Base-by-base conservation (phyloP, 2,797 vertebrate genomes). In the Microctenopoma lineatum region DNA sequence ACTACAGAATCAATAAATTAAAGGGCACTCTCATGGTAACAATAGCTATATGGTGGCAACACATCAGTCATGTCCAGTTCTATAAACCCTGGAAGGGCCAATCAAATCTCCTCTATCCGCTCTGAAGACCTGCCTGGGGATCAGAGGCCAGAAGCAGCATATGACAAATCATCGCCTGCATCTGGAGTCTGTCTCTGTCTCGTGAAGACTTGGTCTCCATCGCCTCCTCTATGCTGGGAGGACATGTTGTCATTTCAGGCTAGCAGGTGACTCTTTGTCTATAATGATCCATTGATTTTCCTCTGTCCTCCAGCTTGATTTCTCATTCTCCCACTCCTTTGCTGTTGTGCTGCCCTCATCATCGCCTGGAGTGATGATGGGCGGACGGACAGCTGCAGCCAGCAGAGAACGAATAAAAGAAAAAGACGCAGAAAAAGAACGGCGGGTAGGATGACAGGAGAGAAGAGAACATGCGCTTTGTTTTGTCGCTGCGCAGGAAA, bases 241-340 rank as follows among this genome's bases (percentile, higher is more conserved):
- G 87, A 87, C 87, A 87, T 41, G 58, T 79, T 88, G 82, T 90
- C 85, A 88, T 90, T 83, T 88, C 42, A 44, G 77, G 76, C 85
- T 70, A 79, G 85, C 88, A 91, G 91, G 89, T 91, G 91, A 84
- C 70, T 79, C 63, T 88, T 91, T 90, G 87, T 92, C 80, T 85
- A 29, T 82, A 78, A 86, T 83, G 77, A 86, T 90, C 77, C 86
- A 92, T 90, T 90, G 90, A 91, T 92, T 90, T 84, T 73, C 60
- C 57, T 64, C 68, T 66, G 62, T 83, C 67, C 70, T 73, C 67
- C 39, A 57, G 70, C 74, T 78, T 70, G 73, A 81, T 82, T n/a
- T n/a, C n/a, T 76, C 63, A 69, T 73, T 85, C 79, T 85, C 73
- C 75, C 64, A 72, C 85, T 81, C 42, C 5, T 70, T 7, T 32